A percentile compares a stretch with the other conserved stretches of the same genome.
Evolutionary conservation across 1,140 invertebrate genomes (phyloP).

Genomic region (Aphelenchoides fujianensis): DNA sequence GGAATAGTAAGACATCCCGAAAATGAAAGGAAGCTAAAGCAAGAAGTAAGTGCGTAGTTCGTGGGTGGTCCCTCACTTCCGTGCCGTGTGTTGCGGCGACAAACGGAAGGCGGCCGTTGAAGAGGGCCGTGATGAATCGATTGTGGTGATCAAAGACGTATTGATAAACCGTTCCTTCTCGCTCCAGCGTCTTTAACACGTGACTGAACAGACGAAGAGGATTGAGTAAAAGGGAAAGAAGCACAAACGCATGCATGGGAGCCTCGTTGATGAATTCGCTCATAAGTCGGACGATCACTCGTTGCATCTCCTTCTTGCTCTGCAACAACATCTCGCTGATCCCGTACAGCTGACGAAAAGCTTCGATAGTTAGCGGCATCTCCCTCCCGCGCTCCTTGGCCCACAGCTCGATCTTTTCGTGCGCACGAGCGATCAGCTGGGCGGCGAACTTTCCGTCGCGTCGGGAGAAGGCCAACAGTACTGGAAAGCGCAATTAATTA

Average conservation of each 20-base stretch:
- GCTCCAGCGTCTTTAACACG: neutral
- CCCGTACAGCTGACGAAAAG: slow-evolving; percentile 34
- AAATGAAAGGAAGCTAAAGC: too few relatives aligned
- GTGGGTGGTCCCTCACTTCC: too few relatives aligned
- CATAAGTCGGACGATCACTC: slow-evolving; percentile 33
- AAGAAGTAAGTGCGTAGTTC: too few relatives aligned
- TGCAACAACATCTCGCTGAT: slow-evolving; percentile 32
- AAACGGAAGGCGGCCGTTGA: slow-evolving; percentile 40
- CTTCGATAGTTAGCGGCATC: slow-evolving; percentile 29
- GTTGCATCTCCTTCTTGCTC: slow-evolving; percentile 28
- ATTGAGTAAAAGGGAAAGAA: too few relatives aligned
- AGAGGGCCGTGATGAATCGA: slow-evolving; percentile 21
- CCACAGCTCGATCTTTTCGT: neutral
- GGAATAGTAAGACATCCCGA: too few relatives aligned
- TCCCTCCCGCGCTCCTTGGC: neutral
- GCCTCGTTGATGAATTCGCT: slow-evolving; percentile 10
- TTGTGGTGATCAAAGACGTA: slow-evolving; percentile 46
- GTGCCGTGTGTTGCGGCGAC: slow-evolving; percentile 31
- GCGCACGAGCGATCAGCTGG: neutral
- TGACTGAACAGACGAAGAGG: too few relatives aligned
- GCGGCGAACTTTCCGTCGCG: neutral
- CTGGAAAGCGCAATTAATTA: too few relatives aligned
- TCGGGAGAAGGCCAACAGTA: neutral
- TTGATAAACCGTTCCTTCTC: slow-evolving; percentile 28
- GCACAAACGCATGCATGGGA: slow-evolving; percentile 5